Conservation (phyloP, 2,888 invertebrate species). For the Argynnis bischoffii region DNA sequence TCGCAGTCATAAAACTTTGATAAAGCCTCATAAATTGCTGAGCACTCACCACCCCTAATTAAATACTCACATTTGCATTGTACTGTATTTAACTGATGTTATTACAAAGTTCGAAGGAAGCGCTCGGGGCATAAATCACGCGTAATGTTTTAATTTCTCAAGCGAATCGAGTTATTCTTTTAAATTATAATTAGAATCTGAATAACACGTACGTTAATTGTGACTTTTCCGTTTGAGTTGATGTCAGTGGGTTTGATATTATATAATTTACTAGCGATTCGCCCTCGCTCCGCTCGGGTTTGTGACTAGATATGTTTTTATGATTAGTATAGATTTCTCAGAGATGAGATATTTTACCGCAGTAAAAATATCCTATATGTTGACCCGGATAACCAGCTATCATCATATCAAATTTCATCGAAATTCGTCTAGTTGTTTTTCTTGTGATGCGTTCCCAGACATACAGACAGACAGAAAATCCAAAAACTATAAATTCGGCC, state of each 20-base stretch:
- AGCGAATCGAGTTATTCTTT: background rate
- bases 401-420: no score
- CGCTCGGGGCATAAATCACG: slow-evolving; percentile 1
- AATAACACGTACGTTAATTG: background rate
- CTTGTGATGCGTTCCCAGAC: no score
- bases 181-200: background rate
- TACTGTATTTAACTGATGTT: background rate
- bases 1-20: no score
- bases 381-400: no score
- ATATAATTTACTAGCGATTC: background rate
- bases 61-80: background rate
- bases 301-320: no score
- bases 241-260: background rate
- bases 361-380: no score
- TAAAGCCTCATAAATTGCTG: no score
- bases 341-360: background rate
- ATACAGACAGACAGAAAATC: no score
- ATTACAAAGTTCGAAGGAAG: slow-evolving; percentile 8
- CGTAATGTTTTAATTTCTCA: slow-evolving; percentile 10
- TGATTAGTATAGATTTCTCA: no score
- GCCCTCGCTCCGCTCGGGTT: no score
- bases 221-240: background rate
- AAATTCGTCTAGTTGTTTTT: no score
- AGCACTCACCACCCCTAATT: background rate
- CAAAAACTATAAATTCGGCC: no score